Base-by-base conservation (phyloP, 92 coral and sea anemone species). In the Montipora capitata region DNA sequence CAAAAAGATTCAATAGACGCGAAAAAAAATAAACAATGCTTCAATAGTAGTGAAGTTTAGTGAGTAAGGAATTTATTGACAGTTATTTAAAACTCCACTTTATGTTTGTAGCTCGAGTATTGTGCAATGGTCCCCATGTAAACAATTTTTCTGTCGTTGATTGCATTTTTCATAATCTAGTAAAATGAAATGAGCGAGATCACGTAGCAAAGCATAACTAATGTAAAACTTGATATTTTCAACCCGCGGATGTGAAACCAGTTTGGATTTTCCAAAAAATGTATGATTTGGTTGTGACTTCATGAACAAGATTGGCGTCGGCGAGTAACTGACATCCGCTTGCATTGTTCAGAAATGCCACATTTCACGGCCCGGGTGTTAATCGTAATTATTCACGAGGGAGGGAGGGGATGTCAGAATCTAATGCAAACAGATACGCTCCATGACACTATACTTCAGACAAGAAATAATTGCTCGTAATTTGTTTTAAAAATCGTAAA, bases 391-490 rank as follows among this genome's bases (percentile, higher is more conserved):
- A 11, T 68, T 18, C 10, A 13, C 54, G 85, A 38, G 68, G 76
- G 77, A 49, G 85, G 77, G 3, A 20, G 38, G 77, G 77, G 3
- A 20, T 69, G 76, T 52, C 10, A 52, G 14, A 81, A 58, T 74
- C 17, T 8, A 68, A 76, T 81, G 77, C 59, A 81, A 81, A 81
- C 64, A 81, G 8, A 68, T 27, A 27, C 35, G 35, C 35, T 27
- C 35, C 35, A 27, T 27, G 35, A 27, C 35, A 27, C 35, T 38
- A 68, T 52, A 67, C 15, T 6, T 38, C 39, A 68, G 51, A 67
- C 59, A 49, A 45, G 61, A 39, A 5, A 16, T 4, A 17, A 16
- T 43, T 18, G 48, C 45, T 79, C 51, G 66, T 38, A 42, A 2
- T 80, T 45, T 49, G 42, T 18, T 17, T 7, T 74, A 44, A 43